These are phyloP conservation scores for Magallana ariakensis DNA, from an alignment of 1,140 invertebrate genomes.

Conservation along the genomic window DNA sequence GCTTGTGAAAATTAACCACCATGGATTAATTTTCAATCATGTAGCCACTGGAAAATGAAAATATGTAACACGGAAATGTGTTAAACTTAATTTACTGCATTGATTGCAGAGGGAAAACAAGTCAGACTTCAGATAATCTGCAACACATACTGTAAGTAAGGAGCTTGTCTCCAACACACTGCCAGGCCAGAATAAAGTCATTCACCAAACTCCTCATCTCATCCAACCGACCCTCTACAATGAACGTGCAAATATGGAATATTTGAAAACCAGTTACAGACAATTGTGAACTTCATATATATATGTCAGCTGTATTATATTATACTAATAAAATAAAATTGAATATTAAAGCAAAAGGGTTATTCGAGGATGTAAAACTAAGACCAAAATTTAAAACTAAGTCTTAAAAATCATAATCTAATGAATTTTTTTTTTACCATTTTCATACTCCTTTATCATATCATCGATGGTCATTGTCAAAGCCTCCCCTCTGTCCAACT, in stretches of 20 bases:
- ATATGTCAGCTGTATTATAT: too few species aligned
- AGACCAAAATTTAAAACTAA: neutral
- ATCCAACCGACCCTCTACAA: slow-evolving; percentile 33
- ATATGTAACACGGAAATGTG: too few species aligned
- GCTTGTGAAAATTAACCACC: too few species aligned
- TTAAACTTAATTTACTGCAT: too few species aligned
- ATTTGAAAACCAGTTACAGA: neutral
- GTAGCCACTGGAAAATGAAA: too few species aligned
- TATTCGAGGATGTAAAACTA: too few species aligned
- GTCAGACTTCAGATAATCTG: too few species aligned
- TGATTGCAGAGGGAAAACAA: too few species aligned
- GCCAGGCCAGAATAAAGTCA: slow-evolving; percentile 52
- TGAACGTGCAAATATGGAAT: neutral
- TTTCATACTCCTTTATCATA: slow-evolving; percentile 20
- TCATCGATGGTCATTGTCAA: slow-evolving; percentile 57
- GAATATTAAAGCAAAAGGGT: neutral
- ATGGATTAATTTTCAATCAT: too few species aligned
- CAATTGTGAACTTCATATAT: too few species aligned
- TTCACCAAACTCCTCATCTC: slow-evolving; percentile 26
- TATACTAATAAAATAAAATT: neutral
- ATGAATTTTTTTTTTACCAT: neutral
- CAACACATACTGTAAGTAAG: slow-evolving; percentile 41
- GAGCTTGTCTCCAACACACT: slow-evolving; percentile 44
- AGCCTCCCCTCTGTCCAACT: slow-evolving; percentile 67
- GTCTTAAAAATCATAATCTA: neutral